These are phyloP conservation scores for Mustelus asterias DNA, from an alignment of 2,113 vertebrate genomes.

Conservation along the genomic window DNA sequence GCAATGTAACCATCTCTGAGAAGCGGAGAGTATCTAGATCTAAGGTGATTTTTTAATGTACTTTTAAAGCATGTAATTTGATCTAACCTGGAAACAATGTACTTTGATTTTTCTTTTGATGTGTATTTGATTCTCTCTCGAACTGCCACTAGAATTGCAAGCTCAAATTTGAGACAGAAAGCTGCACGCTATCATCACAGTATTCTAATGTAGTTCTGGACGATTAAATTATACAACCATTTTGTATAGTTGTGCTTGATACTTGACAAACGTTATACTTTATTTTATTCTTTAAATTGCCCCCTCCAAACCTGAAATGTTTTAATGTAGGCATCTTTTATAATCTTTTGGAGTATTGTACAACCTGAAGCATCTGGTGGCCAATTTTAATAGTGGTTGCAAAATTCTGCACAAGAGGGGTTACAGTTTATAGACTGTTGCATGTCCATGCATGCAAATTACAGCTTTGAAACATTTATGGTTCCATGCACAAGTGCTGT, in stretches of 20 bases:
- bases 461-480: neutral
- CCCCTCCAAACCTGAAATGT: neutral
- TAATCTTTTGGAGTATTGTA: neutral
- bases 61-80: neutral
- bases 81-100: neutral
- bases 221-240: neutral
- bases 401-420: neutral
- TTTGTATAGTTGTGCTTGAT: neutral
- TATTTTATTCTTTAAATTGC: neutral
- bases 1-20: neutral
- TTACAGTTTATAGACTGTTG: neutral
- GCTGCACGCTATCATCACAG: neutral
- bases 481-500: no score
- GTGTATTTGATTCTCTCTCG: neutral
- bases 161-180: neutral
- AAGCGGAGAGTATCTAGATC: constrained; percentile 31
- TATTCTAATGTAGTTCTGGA: neutral
- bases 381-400: neutral
- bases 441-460: neutral
- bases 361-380: neutral
- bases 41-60: constrained; percentile 28
- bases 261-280: neutral
- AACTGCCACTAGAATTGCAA: neutral
- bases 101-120: no score
- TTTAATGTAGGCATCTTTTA: neutral